Percentiles rank a stretch among this genome's conserved stretches.
These are phyloP conservation scores for Chionomys nivalis DNA, from an alignment of 2,113 vertebrate genomes.

Conservation along the genomic window DNA sequence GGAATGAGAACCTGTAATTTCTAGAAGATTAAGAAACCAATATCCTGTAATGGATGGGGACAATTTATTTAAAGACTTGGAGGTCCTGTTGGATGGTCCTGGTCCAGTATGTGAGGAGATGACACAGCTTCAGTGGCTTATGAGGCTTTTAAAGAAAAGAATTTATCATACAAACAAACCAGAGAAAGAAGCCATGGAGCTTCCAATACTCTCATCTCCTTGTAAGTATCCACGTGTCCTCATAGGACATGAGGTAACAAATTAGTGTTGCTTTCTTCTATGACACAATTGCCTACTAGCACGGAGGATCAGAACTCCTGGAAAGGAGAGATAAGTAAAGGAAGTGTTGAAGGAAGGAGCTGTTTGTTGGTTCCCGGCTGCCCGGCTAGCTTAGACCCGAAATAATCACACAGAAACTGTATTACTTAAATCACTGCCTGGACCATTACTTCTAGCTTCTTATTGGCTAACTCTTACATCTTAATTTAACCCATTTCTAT, in stretches of 20 bases:
- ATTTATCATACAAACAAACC: background rate
- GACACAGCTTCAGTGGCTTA: background rate
- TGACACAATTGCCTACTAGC: background rate
- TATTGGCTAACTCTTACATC: no score
- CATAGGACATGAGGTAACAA: background rate
- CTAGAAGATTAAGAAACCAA: background rate
- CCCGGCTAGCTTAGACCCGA: no score
- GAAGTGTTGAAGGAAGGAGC: background rate
- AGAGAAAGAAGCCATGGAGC: background rate
- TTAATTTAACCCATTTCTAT: no score
- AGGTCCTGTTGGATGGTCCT: background rate
- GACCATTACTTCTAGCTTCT: no score
- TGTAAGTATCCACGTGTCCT: background rate
- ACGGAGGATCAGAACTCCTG: background rate
- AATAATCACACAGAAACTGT: no score
- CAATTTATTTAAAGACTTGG: background rate
- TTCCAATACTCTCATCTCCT: background rate
- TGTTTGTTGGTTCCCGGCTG: no score
- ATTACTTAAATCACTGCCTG: no score
- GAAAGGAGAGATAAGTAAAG: background rate
- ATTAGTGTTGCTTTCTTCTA: background rate
- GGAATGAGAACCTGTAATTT: background rate
- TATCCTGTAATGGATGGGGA: background rate
- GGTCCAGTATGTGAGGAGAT: background rate
- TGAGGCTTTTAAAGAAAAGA: background rate